A percentile compares a stretch with the other conserved stretches of the same genome.
These are phyloP conservation scores for Phortica magna DNA, from an alignment of 2,888 invertebrate species.

Conservation along the genomic window DNA sequence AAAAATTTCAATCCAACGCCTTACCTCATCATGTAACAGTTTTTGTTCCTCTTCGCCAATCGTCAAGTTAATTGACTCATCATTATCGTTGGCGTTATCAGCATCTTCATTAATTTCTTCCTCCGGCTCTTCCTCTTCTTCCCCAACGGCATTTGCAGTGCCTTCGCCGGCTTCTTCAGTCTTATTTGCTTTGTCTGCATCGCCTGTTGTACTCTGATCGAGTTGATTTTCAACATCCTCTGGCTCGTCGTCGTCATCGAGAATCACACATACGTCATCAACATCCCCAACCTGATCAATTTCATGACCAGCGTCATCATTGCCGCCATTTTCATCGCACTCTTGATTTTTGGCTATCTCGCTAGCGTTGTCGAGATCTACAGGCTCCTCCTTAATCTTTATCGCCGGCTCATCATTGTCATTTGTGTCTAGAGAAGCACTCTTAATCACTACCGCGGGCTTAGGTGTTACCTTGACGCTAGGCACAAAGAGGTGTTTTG, in stretches of 20 bases:
- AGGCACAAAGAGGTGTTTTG: slow-evolving; percentile 83
- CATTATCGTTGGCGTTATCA: slow-evolving; percentile 80
- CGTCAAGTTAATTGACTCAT: slow-evolving; percentile 89
- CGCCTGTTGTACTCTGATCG: slow-evolving; percentile 43
- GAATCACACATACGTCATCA: slow-evolving; percentile 68
- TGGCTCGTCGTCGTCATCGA: slow-evolving; percentile 64
- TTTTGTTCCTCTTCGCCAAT: slow-evolving; percentile 89
- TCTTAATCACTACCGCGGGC: slow-evolving; percentile 26
- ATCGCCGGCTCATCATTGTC: slow-evolving; percentile 67
- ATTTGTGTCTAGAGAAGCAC: slow-evolving; percentile 71
- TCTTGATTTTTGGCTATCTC: slow-evolving; percentile 38
- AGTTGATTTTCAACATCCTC: slow-evolving; percentile 52
- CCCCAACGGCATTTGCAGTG: slow-evolving; percentile 54
- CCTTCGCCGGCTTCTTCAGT: slow-evolving; percentile 61
- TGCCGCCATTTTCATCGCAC: slow-evolving; percentile 39
- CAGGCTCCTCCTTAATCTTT: slow-evolving; percentile 59
- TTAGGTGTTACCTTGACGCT: slow-evolving; percentile 35
- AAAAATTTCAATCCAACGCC: neutral
- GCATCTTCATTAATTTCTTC: slow-evolving; percentile 64
- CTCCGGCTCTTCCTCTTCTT: slow-evolving; percentile 54
- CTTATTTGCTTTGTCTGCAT: slow-evolving; percentile 55
- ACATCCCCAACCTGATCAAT: slow-evolving; percentile 69
- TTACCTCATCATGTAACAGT: slow-evolving; percentile 87
- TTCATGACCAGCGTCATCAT: slow-evolving; percentile 63
- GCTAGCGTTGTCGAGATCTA: slow-evolving; percentile 50